These are phyloP conservation scores for Centruroides sculpturatus DNA, from an alignment of 1,140 invertebrate genomes.

Conservation along the genomic window DNA sequence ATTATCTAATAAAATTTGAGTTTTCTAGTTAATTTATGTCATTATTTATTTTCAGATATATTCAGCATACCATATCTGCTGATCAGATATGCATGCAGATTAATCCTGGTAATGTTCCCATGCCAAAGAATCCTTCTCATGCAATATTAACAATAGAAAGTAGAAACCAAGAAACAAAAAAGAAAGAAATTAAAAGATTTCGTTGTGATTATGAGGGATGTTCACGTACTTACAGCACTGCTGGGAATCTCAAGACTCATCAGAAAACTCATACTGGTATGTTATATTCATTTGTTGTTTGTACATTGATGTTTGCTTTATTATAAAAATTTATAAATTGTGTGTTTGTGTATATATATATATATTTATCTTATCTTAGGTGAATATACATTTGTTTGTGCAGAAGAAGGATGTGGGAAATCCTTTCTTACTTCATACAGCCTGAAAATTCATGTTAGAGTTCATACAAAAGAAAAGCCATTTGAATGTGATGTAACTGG, in stretches of 20 bases:
- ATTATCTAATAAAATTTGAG: too few relatives aligned
- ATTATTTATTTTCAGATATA: slow-evolving; percentile 35
- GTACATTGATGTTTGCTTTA: too few relatives aligned
- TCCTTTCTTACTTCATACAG: slow-evolving; percentile 79
- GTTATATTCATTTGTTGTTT: too few relatives aligned
- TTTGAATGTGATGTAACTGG: slow-evolving; percentile 46
- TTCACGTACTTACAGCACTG: slow-evolving; percentile 76
- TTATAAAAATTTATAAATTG: too few relatives aligned
- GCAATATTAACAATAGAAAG: slow-evolving; percentile 48
- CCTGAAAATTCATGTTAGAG: slow-evolving; percentile 83
- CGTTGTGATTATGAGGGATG: slow-evolving; percentile 82
- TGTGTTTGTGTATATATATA: too few relatives aligned
- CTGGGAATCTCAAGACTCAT: slow-evolving; percentile 86
- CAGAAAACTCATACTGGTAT: slow-evolving; percentile 90
- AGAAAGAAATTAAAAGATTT: slow-evolving; percentile 53
- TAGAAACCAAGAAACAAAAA: slow-evolving; percentile 44
- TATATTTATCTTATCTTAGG: slow-evolving; percentile 38
- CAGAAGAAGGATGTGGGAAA: slow-evolving; percentile 72
- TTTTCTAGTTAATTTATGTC: too few relatives aligned
- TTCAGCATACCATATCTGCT: slow-evolving; percentile 47
- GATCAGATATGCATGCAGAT: slow-evolving; percentile 55
- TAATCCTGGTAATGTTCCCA: slow-evolving; percentile 37
- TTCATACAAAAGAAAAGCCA: slow-evolving; percentile 88
- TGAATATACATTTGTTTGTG: slow-evolving; percentile 85
- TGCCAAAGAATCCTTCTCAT: slow-evolving; percentile 47